These are phyloP conservation scores for Tetragnatha versicolor DNA, from an alignment of 1,140 invertebrate genomes.

Conservation along the genomic window DNA sequence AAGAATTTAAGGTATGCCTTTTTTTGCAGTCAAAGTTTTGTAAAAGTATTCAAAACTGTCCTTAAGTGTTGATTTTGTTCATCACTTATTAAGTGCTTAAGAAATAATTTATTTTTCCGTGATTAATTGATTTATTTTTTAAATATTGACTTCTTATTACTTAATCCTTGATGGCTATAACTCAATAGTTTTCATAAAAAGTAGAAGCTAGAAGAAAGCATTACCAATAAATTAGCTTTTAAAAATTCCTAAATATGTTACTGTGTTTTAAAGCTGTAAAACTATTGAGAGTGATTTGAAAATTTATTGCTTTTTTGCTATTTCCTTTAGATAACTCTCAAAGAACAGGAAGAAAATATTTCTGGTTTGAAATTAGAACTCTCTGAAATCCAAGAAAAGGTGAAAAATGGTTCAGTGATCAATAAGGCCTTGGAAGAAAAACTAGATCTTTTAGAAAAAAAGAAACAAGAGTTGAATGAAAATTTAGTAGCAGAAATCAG, in stretches of 20 bases:
- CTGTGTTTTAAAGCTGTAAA: too few relatives aligned
- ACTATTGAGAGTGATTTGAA: neutral
- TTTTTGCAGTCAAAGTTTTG: neutral
- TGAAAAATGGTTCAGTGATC: neutral
- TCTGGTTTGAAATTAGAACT: neutral
- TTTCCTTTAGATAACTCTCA: neutral
- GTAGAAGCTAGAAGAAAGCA: too few relatives aligned
- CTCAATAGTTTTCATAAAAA: too few relatives aligned
- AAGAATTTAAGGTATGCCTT: constrained; percentile 6
- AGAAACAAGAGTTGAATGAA: neutral
- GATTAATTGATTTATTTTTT: too few relatives aligned
- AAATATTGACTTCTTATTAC: too few relatives aligned
- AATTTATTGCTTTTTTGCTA: neutral
- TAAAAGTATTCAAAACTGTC: neutral
- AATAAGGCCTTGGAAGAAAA: neutral
- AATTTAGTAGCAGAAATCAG: neutral
- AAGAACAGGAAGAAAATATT: neutral
- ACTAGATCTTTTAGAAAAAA: neutral
- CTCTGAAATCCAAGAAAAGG: neutral
- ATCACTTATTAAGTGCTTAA: too few relatives aligned
- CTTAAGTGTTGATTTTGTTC: too few relatives aligned
- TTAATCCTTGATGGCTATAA: too few relatives aligned
- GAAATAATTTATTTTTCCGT: too few relatives aligned
- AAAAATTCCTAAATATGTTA: too few relatives aligned
- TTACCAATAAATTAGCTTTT: too few relatives aligned